Evolutionary conservation across 2,888 invertebrate species (phyloP).

Genomic region (Melanostoma mellinum): DNA sequence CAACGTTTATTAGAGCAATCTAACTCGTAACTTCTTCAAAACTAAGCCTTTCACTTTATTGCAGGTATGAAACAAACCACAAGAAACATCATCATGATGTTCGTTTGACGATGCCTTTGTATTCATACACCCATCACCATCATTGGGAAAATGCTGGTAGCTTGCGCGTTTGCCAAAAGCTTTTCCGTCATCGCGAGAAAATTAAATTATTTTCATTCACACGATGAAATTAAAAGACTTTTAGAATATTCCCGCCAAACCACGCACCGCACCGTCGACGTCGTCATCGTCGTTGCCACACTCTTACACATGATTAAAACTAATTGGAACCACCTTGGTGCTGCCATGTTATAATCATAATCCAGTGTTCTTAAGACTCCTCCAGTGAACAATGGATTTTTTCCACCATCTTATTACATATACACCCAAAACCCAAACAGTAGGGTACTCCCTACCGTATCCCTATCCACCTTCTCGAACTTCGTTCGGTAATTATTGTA

Average conservation of each 20-base stretch:
- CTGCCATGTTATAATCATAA: slow-evolving; percentile 3
- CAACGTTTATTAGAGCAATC: too few relatives aligned
- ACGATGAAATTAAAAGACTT: slow-evolving; percentile 48
- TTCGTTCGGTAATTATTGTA: neutral
- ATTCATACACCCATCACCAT: neutral
- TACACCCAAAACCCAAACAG: too few relatives aligned
- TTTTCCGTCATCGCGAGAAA: slow-evolving; percentile 15
- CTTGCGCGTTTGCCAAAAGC: slow-evolving; percentile 5
- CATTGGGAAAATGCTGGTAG: slow-evolving; percentile 1
- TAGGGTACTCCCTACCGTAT: neutral
- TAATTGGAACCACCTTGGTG: slow-evolving; percentile 26
- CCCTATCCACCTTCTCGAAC: neutral
- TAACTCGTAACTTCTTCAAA: too few relatives aligned
- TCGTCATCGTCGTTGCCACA: slow-evolving; percentile 3
- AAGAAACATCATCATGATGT: too few relatives aligned
- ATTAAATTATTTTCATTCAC: slow-evolving; percentile 58
- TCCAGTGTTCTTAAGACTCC: slow-evolving; percentile 5
- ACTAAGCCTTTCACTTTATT: too few relatives aligned
- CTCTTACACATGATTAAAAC: slow-evolving; percentile 54
- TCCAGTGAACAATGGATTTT: neutral
- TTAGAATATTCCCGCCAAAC: slow-evolving; percentile 20
- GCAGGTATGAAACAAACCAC: too few relatives aligned
- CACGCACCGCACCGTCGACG: neutral
- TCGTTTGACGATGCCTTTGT: too few relatives aligned
- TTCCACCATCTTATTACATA: too few relatives aligned